Base-by-base conservation (phyloP, 2,888 invertebrate species). In the Zonitis immaculata region DNA sequence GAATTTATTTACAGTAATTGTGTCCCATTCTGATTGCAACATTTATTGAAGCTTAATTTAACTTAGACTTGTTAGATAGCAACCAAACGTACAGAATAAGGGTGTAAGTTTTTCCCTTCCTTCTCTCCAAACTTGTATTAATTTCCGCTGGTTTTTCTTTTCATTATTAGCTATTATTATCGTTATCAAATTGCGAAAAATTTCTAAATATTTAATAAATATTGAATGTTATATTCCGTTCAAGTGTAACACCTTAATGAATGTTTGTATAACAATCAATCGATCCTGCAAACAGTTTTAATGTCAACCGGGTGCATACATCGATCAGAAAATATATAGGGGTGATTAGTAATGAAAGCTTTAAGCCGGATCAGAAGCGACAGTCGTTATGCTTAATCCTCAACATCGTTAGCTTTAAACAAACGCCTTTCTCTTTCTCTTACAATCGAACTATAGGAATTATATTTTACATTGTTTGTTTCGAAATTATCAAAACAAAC, bases 1-100 rank as follows among this genome's bases (percentile, higher is more conserved):
- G 62, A 67, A 67, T 67, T 65, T 67, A 67, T 66, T 67, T 66
- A 65, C 65, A 60, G 65, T 66, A 67, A 67, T 66, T 67, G 65
- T 65, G 64, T 60, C 60, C 58, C 63, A 60, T 65, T 66, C 59
- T 67, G 67, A 67, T 67, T 67, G 65, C 65, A 62, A 61, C 62
- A 60, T 65, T 66, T 62, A 65, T 64, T 63, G 60, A 59, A 56
- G 64, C 65, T 63, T 67, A 63, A 61, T 63, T 65, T 64, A 64
- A 63, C 61, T 59, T 51, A 47, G 50, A 63, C 61, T 61, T 56
- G 56, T 56, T 56, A 56, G 46, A 35, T 3, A 35, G 35, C n/a
- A n/a, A n/a, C n/a, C n/a, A n/a, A n/a, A n/a, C n/a, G n/a, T n/a
- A n/a, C n/a, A n/a, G n/a, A n/a, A n/a, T n/a, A n/a, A n/a, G n/a